phyloP scores from a whole-genome alignment of 2,888 invertebrate species.

The Parasteatoda lunata region DNA sequence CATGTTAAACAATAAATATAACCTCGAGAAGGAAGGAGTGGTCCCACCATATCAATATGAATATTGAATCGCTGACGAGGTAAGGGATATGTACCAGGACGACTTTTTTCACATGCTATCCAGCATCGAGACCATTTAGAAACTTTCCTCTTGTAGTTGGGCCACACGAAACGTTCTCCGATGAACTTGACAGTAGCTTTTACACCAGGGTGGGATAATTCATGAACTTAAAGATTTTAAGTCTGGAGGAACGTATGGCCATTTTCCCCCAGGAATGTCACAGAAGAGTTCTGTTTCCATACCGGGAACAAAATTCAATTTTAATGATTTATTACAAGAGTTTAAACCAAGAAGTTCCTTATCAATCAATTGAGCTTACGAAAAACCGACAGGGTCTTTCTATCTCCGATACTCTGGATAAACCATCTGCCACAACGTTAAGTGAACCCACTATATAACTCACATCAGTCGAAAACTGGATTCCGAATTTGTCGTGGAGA shows the following conservation, averaged over 20 bases:
- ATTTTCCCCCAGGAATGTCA: not conserved
- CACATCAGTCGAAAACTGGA: conserved; percentile 1
- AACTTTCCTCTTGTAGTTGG: no score
- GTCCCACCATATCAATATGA: no score
- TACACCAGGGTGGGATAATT: not conserved
- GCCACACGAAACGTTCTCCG: not conserved
- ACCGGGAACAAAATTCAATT: not conserved
- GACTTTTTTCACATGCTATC: not conserved
- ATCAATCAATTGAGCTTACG: not conserved
- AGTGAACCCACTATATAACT: not conserved
- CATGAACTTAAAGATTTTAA: not conserved
- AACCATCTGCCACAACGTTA: not conserved
- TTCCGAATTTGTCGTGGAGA: conserved; percentile 5
- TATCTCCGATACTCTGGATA: not conserved
- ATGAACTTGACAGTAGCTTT: not conserved
- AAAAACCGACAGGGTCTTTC: not conserved
- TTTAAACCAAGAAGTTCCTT: not conserved
- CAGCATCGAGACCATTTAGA: not conserved
- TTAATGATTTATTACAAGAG: not conserved
- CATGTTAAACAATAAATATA: no score
- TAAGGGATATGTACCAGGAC: no score
- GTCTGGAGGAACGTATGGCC: not conserved
- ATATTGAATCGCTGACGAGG: no score
- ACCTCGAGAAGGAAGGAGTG: no score
- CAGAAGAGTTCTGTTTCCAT: not conserved